Percentiles rank a stretch among this genome's conserved stretches.
Evolutionary conservation across 2,113 vertebrate species (phyloP).

Genomic region (Lepisosteus oculatus): DNA sequence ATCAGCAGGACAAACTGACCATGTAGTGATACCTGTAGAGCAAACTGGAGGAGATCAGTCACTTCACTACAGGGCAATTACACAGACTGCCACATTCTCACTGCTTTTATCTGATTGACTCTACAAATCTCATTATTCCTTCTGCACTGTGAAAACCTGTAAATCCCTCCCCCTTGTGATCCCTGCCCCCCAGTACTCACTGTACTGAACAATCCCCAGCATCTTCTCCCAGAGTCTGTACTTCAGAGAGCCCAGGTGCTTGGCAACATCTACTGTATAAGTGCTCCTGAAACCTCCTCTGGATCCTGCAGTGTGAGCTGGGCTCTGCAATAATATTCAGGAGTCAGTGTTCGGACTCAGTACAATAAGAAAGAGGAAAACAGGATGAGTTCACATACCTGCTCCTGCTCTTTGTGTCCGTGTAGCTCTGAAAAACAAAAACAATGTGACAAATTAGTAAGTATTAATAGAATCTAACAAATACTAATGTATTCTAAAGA

Average conservation of each 20-base stretch:
- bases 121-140: too few species aligned
- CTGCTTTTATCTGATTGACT: too few species aligned
- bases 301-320: constrained; percentile 53
- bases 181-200: constrained; percentile 47
- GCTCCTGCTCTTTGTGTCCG: constrained; percentile 65
- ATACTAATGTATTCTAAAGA: too few species aligned
- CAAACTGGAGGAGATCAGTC: too few species aligned
- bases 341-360: background rate
- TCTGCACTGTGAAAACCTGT: too few species aligned
- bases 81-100: too few species aligned
- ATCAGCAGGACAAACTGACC: too few species aligned
- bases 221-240: constrained; percentile 72
- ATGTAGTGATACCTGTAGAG: too few species aligned
- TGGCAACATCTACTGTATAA: constrained; percentile 66
- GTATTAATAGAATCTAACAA: background rate
- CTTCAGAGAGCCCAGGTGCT: constrained; percentile 65
- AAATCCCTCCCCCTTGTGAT: too few species aligned
- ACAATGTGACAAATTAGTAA: background rate
- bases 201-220: constrained; percentile 57
- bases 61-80: too few species aligned
- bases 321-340: constrained; percentile 52
- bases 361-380: background rate
- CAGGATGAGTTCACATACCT: background rate
- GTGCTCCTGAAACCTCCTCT: constrained; percentile 39
- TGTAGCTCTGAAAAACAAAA: constrained; percentile 59